Evolutionary conservation across 2,113 vertebrate genomes (phyloP).

Genomic region (Epinephelus moara): DNA sequence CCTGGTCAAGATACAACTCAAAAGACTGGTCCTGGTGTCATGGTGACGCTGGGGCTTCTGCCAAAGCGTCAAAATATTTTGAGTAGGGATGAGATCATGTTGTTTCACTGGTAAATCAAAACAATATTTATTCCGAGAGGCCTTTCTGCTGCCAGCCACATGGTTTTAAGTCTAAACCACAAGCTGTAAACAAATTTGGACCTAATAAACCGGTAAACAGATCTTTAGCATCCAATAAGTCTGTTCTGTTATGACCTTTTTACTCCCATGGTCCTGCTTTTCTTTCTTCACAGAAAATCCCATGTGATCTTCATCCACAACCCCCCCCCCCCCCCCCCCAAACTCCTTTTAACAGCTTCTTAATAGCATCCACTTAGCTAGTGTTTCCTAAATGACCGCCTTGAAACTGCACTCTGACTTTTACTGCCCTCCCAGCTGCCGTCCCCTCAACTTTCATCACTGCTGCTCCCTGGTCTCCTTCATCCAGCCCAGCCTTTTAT

Average conservation of each 20-base stretch:
- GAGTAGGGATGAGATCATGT: too few relatives aligned
- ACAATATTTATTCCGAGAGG: not conserved
- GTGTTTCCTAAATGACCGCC: conserved; percentile 25
- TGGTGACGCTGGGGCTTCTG: too few relatives aligned
- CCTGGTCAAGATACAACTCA: too few relatives aligned
- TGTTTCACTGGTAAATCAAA: not conserved
- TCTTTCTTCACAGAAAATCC: not conserved
- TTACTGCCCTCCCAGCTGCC: conserved; percentile 47
- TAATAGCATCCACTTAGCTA: conserved; percentile 26
- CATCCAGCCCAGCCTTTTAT: not conserved
- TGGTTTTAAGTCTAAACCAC: too few relatives aligned
- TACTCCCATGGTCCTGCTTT: not conserved
- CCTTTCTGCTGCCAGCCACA: not conserved
- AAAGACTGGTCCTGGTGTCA: too few relatives aligned
- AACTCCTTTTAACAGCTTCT: conserved; percentile 41
- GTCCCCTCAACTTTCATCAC: conserved; percentile 56
- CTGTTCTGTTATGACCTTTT: too few relatives aligned
- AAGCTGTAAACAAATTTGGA: too few relatives aligned
- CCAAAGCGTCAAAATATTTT: too few relatives aligned
- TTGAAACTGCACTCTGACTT: conserved; percentile 3
- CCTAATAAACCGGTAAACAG: too few relatives aligned
- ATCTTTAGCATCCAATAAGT: too few relatives aligned
- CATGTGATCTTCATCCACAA: not conserved
- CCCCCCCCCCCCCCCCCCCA: too few relatives aligned
- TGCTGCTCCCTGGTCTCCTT: not conserved